Conservation (phyloP, 2,113 vertebrate species). For the Cacatua alba region DNA sequence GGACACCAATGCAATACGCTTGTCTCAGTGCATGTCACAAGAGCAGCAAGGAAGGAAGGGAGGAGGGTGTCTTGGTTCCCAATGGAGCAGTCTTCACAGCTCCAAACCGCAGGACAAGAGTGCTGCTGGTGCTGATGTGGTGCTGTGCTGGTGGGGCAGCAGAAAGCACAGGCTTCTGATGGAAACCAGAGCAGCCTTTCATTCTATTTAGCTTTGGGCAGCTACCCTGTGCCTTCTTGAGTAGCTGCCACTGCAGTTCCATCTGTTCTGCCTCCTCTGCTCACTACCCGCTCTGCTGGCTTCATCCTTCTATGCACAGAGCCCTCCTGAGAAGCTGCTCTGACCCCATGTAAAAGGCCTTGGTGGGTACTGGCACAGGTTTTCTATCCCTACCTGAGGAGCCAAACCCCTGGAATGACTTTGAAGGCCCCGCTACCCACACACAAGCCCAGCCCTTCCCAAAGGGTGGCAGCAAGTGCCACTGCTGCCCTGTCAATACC, state of each 20-base stretch:
- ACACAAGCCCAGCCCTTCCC: not conserved
- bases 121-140: not conserved
- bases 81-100: not conserved
- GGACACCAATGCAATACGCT: fast-evolving
- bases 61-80: not conserved
- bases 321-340: not conserved
- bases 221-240: not conserved
- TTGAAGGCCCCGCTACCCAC: fast-evolving
- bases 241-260: not conserved
- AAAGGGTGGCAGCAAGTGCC: not conserved
- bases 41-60: not conserved
- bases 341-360: not conserved
- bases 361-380: fast-evolving
- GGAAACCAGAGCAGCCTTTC: not conserved
- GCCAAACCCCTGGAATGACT: not conserved
- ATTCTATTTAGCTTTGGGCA: not conserved
- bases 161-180: not conserved
- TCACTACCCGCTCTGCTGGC: not conserved
- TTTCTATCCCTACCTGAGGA: fast-evolving
- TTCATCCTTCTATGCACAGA: too few relatives aligned
- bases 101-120: not conserved
- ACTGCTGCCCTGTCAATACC: not conserved
- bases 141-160: not conserved
- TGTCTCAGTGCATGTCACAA: fast-evolving
- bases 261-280: not conserved